Evolutionary conservation across 2,888 invertebrate species (phyloP), one percentile per base, ranked within the genome.

Genomic region (Ennomos fuscantarius): DNA sequence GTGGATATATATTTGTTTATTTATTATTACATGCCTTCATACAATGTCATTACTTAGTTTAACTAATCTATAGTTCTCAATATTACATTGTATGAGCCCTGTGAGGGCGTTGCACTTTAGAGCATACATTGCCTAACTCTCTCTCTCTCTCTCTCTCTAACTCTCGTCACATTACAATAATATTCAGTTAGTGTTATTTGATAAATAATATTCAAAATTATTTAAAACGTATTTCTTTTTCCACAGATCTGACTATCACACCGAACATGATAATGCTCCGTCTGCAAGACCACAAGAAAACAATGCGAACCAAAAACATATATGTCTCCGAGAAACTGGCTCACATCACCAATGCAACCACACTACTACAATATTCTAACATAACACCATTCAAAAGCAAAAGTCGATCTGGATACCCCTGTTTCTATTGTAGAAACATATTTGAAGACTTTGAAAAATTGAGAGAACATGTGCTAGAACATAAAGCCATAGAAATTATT

Each of bases 321-420:
- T 43, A 34, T 12, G 44, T 70, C 1, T 60, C 72, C 0, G 73
- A 78, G 8, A 74, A 76, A 40, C 34, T 68, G 2, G 72, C 72
- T 0, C 70, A 74, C 10, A 69, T 72, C 0, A 24, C 65, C 3
- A 79, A 81, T 54, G 72, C 74, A 6, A 40, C 70, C n/a, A 67
- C 71, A 0, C 37, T 81, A 0, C 62, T 81, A 6, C 66, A 79
- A 35, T 60, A 57, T 44, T 79, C 80, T 0, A 81, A 75, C 52
- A 62, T 78, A 1, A 73, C 74, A 3, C 75, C 76, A 0, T 80
- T 81, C 53, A 76, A 74, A 55, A 69, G 69, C 15, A 79, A 78
- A 56, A 73, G 62, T 41, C 62, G 68, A 1, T 62, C 64, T 1
- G 79, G 79, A 0, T 81, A 69, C 55, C 74, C 76, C 0, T 81